Evolutionary conservation across 1,140 invertebrate species (phyloP), one percentile per base, ranked within the genome.

Genomic region (Drosophila dunni): DNA sequence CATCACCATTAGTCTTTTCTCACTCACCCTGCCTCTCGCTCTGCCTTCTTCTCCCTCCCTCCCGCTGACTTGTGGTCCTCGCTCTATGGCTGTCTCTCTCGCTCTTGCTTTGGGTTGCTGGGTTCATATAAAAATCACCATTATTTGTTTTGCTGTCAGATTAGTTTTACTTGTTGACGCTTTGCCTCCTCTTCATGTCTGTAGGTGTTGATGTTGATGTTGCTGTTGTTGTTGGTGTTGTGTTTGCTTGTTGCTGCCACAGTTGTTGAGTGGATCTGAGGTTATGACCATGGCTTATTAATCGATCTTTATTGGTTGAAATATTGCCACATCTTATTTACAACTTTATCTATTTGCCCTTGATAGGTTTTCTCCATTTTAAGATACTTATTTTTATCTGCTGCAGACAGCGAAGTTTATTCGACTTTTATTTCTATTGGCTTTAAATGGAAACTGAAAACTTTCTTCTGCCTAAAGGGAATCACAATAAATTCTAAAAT

Each of bases 121-220:
- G 63, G 53, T 60, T 67, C 69, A 67, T 67, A 78, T 78, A 78
- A 78, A 75, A 83, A 85, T 80, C 73, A 58, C 64, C 78, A 70
- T 73, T 83, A 83, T 83, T 83, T 83, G 81, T 83, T 83, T 84
- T 73, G 77, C 77, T 83, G 81, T 83, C 81, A 83, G 81, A 83
- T 83, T 83, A 84, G 81, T 79, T 75, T 80, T 64, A 84, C 81
- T 83, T 83, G 81, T 83, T 84, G 81, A 83, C 79, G 77, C 63
- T 58, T 70, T 63, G 50, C 17, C 54, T 67, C 38, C 15, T 68
- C 64, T 34, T 61, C 64, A 34, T 66, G 46, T 66, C 67, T 40
- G 71, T 73, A 74, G 64, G 70, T 74, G 75, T 69, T 76, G 58
- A 66, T 75, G 67, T n/a, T n/a, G n/a, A n/a, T n/a, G n/a, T n/a